Conservation (phyloP, 2,888 invertebrate species). For the Caenorhabditis wallacei region DNA sequence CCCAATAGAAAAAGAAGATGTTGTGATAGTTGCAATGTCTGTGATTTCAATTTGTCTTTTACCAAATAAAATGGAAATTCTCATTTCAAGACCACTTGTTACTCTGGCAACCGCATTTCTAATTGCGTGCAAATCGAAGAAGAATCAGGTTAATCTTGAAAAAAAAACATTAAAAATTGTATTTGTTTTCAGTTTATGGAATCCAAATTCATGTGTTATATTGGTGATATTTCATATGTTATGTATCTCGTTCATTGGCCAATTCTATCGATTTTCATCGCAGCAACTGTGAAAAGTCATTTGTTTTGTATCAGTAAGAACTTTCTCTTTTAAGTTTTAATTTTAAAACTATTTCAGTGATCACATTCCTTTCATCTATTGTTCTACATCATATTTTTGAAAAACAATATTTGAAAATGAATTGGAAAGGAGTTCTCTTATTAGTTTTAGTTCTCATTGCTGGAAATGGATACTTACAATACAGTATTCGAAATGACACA, state of each 20-base stretch:
- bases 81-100: slow-evolving; percentile 12
- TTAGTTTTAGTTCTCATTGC: not conserved
- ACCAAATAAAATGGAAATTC: slow-evolving; percentile 3
- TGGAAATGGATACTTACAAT: slow-evolving; percentile 21
- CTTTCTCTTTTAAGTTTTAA: not conserved
- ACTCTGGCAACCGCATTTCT: slow-evolving; percentile 13
- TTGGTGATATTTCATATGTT: slow-evolving; percentile 42
- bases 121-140: not conserved
- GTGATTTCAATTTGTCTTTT: slow-evolving; percentile 8
- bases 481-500: slow-evolving; percentile 36
- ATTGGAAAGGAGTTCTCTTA: slow-evolving; percentile 7
- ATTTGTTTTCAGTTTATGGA: slow-evolving; percentile 25
- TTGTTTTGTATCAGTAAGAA: slow-evolving; percentile 3
- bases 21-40: not conserved
- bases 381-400: slow-evolving; percentile 40
- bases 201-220: not conserved
- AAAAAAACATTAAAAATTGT: not conserved
- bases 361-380: slow-evolving; percentile 16
- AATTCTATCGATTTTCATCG: slow-evolving; percentile 16
- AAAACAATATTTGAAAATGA: slow-evolving; percentile 17
- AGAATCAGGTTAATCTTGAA: not conserved
- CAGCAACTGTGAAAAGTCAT: slow-evolving; percentile 13
- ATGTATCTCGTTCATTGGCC: slow-evolving; percentile 50
- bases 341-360: slow-evolving; percentile 8
- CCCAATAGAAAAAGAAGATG: not conserved